Percentiles rank a stretch among this genome's conserved stretches.
phyloP scores from a whole-genome alignment of 2,113 vertebrate species.

The Opisthocomus hoazin region DNA sequence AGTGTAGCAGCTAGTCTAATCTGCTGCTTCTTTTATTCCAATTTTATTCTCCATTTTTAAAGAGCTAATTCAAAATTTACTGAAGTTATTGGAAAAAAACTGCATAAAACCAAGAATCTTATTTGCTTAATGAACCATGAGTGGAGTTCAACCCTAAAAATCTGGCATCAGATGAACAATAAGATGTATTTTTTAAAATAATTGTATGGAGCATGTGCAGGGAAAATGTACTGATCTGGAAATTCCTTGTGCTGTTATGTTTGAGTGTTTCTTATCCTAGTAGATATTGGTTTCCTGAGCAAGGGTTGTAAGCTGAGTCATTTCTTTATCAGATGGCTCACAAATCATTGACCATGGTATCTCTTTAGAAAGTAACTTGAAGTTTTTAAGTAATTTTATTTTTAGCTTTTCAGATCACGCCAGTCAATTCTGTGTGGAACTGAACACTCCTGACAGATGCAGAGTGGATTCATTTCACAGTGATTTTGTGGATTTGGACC shows the following conservation, averaged over 20 bases:
- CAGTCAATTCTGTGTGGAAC: background rate
- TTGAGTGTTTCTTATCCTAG: background rate
- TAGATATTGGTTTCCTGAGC: background rate
- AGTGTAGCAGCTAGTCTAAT: background rate
- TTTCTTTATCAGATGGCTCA: background rate
- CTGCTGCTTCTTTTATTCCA: background rate
- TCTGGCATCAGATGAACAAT: background rate
- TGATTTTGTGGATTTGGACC: background rate
- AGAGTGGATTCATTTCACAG: background rate
- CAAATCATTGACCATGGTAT: background rate
- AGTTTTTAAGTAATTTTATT: background rate
- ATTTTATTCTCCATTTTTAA: background rate
- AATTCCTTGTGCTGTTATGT: background rate
- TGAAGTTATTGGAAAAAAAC: background rate
- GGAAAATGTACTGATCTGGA: background rate
- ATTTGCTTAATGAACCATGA: background rate
- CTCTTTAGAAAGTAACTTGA: background rate
- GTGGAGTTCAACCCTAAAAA: background rate
- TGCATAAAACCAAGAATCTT: background rate
- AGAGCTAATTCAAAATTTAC: background rate
- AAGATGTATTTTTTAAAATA: background rate
- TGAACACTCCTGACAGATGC: background rate
- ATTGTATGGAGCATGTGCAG: background rate
- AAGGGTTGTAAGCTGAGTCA: background rate
- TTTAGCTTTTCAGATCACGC: background rate